Evolutionary conservation across 2,797 vertebrate genomes (phyloP), one percentile per base, ranked within the genome.

Genomic region (Malurus splendens): DNA sequence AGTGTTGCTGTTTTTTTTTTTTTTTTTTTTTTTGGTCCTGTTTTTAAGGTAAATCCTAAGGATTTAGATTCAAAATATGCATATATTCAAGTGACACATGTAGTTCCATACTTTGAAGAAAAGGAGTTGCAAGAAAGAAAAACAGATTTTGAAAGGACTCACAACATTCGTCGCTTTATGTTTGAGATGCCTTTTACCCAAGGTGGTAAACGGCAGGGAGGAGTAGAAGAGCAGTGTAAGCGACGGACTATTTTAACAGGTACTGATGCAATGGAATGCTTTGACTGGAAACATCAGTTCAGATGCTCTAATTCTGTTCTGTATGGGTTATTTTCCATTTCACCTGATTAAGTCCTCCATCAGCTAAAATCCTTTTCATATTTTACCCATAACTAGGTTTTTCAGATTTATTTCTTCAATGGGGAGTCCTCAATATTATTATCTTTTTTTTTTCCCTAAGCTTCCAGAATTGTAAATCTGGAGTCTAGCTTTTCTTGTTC

Each of bases 171-270:
- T 32, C 32, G 32, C 32, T 32, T 32, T 32, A 32, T 32, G 32
- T 32, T 32, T 32, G 32, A 32, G 32, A 32, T 32, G 32, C 32
- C 32, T 32, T 32, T 32, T 32, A 32, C 32, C 32, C 32, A 32
- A 32, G 36, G 36, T 36, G 36, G 36, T 36, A 36, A 36, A 36
- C 98, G 98, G 92, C 99, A 99, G 89, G 99, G 99, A 2, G 98
- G 98, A 1, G 98, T 99, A 20, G 98, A 99, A 76, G 99, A 99
- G 60, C 99, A 99, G 94, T 99, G 98, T 74, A 99, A 99, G 62
- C 97, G 99, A 4, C 96, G 98, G 32, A 99, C 98, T 5, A 94
- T 99, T 56, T 97, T 99, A 81, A 99, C 99, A 90, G 99, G 99
- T 99, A 97, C 13, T 73, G 44, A 12, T 7, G 78, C 33, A 36